Evolutionary conservation across 2,113 vertebrate species (phyloP).

Genomic region (Theristicus caerulescens): DNA sequence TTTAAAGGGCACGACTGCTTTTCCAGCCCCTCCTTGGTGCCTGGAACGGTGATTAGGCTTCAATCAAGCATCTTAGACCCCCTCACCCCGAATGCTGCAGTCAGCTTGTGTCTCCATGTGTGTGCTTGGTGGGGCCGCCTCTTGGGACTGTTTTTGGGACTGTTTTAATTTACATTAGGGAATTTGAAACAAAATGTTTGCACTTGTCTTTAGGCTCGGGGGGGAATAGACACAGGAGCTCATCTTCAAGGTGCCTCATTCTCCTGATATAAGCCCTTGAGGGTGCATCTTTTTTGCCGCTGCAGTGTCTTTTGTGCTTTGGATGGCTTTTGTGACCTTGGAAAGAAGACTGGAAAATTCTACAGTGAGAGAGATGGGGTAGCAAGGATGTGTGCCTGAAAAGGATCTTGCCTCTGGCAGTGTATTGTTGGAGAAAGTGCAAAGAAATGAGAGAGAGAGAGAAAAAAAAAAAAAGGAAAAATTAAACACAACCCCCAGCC

Average conservation of each 20-base stretch:
- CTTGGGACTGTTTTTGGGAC: background rate
- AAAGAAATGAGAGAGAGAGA: background rate
- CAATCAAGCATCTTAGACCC: background rate
- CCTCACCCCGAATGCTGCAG: background rate
- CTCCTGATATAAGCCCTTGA: background rate
- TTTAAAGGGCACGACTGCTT: conserved; percentile 17
- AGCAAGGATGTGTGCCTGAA: background rate
- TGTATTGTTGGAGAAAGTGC: background rate
- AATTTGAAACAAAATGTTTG: conserved; percentile 1
- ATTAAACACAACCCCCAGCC: background rate
- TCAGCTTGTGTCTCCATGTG: background rate
- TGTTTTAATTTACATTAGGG: background rate
- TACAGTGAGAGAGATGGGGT: background rate
- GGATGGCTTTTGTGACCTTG: background rate
- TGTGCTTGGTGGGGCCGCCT: background rate
- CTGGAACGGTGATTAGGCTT: background rate
- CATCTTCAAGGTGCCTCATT: background rate
- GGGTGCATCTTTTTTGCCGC: background rate
- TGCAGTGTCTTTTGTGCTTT: background rate
- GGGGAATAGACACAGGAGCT: background rate
- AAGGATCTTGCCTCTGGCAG: background rate
- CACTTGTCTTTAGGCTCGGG: background rate
- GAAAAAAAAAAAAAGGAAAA: background rate
- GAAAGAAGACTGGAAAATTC: background rate
- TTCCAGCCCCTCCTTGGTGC: conserved; percentile 3